Evolutionary conservation across 2,888 invertebrate species (phyloP).

Genomic region (Lasioglossum calceatum): DNA sequence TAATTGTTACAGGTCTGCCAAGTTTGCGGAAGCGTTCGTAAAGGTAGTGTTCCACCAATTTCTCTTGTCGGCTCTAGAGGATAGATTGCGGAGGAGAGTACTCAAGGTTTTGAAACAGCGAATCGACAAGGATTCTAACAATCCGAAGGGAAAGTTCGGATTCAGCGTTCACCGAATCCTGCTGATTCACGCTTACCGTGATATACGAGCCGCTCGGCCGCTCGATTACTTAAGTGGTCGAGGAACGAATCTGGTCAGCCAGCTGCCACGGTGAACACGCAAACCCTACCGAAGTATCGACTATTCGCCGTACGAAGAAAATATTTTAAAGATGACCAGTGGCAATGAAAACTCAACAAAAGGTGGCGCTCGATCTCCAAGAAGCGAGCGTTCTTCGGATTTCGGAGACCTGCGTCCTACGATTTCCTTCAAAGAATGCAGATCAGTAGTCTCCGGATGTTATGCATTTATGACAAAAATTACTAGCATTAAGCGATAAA

Average conservation of each 20-base stretch:
- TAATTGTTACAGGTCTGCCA: background rate
- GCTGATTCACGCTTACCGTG: constrained; percentile 66
- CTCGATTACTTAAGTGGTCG: constrained; percentile 69
- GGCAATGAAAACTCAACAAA: background rate
- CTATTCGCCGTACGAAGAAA: constrained; percentile 40
- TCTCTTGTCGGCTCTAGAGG: background rate
- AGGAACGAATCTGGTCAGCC: constrained; percentile 70
- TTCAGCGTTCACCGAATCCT: constrained; percentile 45
- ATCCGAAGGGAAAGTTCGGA: constrained; percentile 13
- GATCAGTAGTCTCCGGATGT: no score
- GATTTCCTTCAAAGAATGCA: background rate
- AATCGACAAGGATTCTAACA: constrained; percentile 4
- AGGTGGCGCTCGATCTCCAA: background rate
- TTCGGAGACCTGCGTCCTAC: background rate
- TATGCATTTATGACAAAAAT: background rate
- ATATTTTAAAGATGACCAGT: constrained; percentile 56
- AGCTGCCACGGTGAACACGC: constrained; percentile 51
- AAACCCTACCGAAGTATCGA: constrained; percentile 59
- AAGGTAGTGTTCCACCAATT: background rate
- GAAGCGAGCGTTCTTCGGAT: background rate
- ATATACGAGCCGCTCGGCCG: constrained; percentile 54
- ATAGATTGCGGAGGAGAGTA: background rate
- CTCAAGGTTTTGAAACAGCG: background rate
- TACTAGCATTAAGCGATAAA: background rate
- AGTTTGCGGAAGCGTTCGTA: background rate